Evolutionary conservation across 2,888 invertebrate genomes (phyloP).

Genomic region (Morpho achilles): DNA sequence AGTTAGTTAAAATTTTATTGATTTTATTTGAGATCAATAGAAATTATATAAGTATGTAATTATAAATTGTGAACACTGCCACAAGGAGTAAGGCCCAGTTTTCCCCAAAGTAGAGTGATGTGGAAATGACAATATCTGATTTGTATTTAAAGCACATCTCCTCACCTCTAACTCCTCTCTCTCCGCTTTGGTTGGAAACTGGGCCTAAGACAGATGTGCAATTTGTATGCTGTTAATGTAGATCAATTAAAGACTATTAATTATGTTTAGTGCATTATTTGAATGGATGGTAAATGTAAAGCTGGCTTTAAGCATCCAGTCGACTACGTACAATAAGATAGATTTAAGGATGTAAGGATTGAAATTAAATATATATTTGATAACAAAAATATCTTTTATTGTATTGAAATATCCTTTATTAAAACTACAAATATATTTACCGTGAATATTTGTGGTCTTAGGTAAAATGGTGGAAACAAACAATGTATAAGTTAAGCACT

Average conservation of each 20-base stretch:
- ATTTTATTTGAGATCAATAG: not conserved
- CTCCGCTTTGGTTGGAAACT: too few relatives aligned
- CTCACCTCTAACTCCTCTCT: too few relatives aligned
- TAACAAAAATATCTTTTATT: conserved; percentile 13
- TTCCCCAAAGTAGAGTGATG: not conserved
- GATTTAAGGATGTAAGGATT: conserved; percentile 22
- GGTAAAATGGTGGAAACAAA: not conserved
- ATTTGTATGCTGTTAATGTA: conserved; percentile 13
- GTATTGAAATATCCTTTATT: conserved; percentile 1
- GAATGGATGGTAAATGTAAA: conserved; percentile 18
- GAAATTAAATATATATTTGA: conserved; percentile 32
- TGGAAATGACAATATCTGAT: too few relatives aligned
- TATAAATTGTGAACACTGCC: conserved; percentile 3
- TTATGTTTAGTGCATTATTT: conserved; percentile 16
- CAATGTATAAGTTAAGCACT: not conserved
- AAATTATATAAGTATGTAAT: not conserved
- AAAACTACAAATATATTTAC: conserved; percentile 18
- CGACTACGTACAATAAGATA: conserved; percentile 15
- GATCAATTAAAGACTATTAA: conserved; percentile 12
- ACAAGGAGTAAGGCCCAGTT: not conserved
- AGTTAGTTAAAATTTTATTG: conserved; percentile 1
- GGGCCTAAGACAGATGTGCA: conserved; percentile 15
- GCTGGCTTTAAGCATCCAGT: conserved; percentile 25
- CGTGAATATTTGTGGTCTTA: too few relatives aligned
- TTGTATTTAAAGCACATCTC: too few relatives aligned